These are phyloP conservation scores for Macropus fuliginosus DNA, from an alignment of 2,797 vertebrate genomes.

Conservation along the genomic window DNA sequence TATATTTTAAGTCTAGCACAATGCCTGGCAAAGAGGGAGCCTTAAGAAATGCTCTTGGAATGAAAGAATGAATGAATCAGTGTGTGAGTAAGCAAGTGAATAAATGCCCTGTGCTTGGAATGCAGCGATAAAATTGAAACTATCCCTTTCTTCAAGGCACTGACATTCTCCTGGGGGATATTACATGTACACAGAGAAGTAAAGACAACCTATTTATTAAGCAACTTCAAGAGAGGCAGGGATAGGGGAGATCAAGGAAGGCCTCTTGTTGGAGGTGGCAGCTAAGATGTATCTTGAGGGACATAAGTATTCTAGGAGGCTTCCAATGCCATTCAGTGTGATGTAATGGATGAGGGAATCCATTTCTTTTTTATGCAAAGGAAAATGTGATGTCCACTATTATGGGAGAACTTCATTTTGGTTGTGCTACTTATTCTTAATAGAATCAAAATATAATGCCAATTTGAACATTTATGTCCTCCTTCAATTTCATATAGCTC, in stretches of 20 bases:
- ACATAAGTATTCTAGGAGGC: not conserved
- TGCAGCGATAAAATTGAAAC: not conserved
- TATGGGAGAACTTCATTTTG: constrained; percentile 14
- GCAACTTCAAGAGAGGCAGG: not conserved
- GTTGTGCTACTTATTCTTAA: constrained; percentile 46
- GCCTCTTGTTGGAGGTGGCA: not conserved
- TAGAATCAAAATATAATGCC: constrained; percentile 25
- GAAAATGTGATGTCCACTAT: not conserved
- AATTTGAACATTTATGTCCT: constrained; percentile 26
- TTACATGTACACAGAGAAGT: not conserved
- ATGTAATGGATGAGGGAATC: not conserved
- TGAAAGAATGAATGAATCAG: not conserved
- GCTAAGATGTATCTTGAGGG: not conserved
- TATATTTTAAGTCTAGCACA: not conserved
- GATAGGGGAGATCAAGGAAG: not conserved
- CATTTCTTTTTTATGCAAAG: not conserved
- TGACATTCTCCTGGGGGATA: not conserved
- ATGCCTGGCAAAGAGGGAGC: not conserved
- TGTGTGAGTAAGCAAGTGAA: not conserved
- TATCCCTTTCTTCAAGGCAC: not conserved
- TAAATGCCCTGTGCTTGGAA: not conserved
- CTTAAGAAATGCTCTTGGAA: not conserved
- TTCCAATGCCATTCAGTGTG: not conserved
- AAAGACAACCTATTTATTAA: not conserved
- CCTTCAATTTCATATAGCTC: constrained; percentile 39